Base-by-base conservation (phyloP, 1,140 invertebrate genomes). In the Epicauta chinensis region DNA sequence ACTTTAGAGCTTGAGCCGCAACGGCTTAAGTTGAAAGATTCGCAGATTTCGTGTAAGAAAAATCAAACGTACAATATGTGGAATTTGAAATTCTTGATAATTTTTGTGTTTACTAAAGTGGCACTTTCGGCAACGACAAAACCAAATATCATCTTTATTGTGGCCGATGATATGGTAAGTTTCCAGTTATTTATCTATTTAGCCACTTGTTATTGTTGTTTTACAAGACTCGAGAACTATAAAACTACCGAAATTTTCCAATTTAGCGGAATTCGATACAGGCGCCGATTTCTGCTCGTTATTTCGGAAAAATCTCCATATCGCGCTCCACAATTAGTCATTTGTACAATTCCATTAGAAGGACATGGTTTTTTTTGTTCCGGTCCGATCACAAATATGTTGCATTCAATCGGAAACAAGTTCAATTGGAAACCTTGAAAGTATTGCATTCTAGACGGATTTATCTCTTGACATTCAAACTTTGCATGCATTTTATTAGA, bases 131-230 rank as follows among this genome's bases (percentile, higher is more conserved):
- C 57, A 51, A 55, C 51, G 3, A 53, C 50, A 23, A 65, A 60
- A 57, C 79, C 80, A 0, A 71, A 82, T 66, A 80, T 82, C 43
- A 68, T 81, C 29, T 67, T 81, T n/a, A 79, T 82, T 48, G 57
- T 82, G 32, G 79, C 78, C 7, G 80, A 82, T 62, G 80, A 82
- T 64, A 72, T 82, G 77, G 79, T 81, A 62, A 58, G 57, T 56
- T 7, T 23, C 23, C 23, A 23, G 7, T 23, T 23, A 17, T 32
- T 46, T 46, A 15, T 32, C 5, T 34, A 9, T 34, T 34, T 39
- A 17, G 29, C 14, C 3, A 3, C 30, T 43, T 13, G 30, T n/a
- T 31, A 30, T 43, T 43, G n/a, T 30, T 16, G n/a, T 43, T 10
- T 13, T 29, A n/a, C n/a, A n/a, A n/a, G n/a, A n/a, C n/a, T n/a